Evolutionary conservation across 2,113 vertebrate species (phyloP), one percentile per base, ranked within the genome.

Genomic region (Pseudolaguvia tuberculata): DNA sequence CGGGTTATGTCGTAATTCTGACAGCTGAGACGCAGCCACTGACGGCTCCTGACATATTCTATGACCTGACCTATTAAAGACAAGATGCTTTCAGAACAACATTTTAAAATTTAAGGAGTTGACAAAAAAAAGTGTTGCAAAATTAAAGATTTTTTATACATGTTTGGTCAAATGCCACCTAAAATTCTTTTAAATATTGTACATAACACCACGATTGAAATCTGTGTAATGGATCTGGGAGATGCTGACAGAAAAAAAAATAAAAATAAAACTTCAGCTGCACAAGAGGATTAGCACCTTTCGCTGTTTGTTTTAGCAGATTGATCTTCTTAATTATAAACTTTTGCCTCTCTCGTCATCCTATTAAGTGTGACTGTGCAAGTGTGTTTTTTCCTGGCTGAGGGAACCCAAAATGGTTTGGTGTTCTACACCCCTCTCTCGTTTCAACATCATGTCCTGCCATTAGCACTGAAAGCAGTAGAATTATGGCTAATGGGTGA

Each of bases 241-340:
- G 67, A 31, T 62, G 20, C 23, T 55, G 52, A 53, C 29, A 52
- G 66, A 58, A 67, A 61, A 62, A 58, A 67, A 61, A 62, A 62
- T 66, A 72, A 20, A 72, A 62, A 82, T 80, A 67, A 15, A 72
- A 59, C 81, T 81, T 62, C 78, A 51, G 59, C 66, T 68, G 70
- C 78, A 69, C 79, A 84, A 85, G 86, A 72, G 81, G 82, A 86
- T 85, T 85, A 83, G 75, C 35, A 66, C 65, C 78, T 45, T 80
- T 61, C 63, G 78, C 81, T 79, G 80, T 86, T 84, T 84, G 67
- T 77, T 80, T 79, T 48, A 76, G 87, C 81, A 81, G 78, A 83
- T 87, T 85, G 84, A 86, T 86, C 76, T 79, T 80, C 56, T 83
- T 86, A 85, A 88, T 87, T 85, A 85, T 72, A 53, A 83, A 78